Base-by-base conservation (phyloP, 2,797 vertebrate species). In the Rhynchotus rufescens region DNA sequence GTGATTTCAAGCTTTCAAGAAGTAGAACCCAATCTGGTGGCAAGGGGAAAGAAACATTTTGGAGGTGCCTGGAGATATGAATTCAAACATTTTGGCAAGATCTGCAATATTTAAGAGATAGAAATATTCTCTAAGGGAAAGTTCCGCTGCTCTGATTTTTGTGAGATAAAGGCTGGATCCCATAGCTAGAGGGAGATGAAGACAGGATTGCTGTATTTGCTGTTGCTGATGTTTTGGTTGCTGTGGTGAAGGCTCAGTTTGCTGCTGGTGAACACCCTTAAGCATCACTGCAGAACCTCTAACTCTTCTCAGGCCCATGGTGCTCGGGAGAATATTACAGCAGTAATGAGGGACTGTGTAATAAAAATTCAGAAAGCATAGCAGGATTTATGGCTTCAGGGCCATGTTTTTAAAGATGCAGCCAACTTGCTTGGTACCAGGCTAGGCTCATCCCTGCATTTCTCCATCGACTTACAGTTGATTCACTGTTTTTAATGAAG, bases 31-130 rank as follows among this genome's bases (percentile, higher is more conserved):
- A 15, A 5, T 34, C 47, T 69, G 20, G 61, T 2, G 40, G 22
- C 3, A 32, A 8, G 0, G 0, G 15, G 34, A 52, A 44, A 28
- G 56, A 49, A 51, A 5, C 34, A 54, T 17, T 84, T 73, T 30
- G 4, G 6, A 16, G 6, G 19, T 59, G 1, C 32, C 54, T 81
- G 8, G 42, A 76, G 9, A 15, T n/a, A 16, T 13, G 25, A 84
- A 86, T 64, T 5, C 3, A 49, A 76, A 40, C 0, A 45, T 22
- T 16, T 80, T 54, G 12, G 12, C 26, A 72, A 45, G 3, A 65
- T 26, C 26, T 86, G 6, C 10, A 76, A 17, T 3, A 13, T 72
- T 84, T 66, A 14, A 15, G 6, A 8, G 10, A 8, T 59, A 42
- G 66, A 66, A 44, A 16, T 51, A 34, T 23, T 44, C 77, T 72